Base-by-base conservation (phyloP, 2,888 invertebrate species). In the Tortrix viridana region DNA sequence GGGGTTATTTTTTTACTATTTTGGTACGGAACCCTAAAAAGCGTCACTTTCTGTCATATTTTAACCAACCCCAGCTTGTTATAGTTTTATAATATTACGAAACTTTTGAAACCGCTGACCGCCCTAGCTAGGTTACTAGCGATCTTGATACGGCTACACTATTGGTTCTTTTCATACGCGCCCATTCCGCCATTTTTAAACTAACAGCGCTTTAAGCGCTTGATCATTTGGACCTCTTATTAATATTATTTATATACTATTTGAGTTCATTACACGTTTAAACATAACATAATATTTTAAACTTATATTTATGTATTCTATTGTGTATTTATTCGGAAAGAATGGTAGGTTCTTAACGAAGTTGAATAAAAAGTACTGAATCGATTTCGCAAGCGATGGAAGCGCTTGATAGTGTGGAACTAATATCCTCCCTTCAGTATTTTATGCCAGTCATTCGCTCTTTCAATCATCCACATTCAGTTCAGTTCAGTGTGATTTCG, bases 391-490 rank as follows among this genome's bases (percentile, higher is more conserved):
- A 69, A 84, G 84, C 85, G 85, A 77, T 81, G 65, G 67, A 70
- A 69, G 65, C 72, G 75, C 75, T 65, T 19, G 7, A 74, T 82
- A 62, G 56, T 54, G 55, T 19, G 53, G 52, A 52, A 60, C 65
- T 63, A 56, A 37, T 48, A 79, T 79, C 87, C 83, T 79, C 86
- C 88, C 88, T 81, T 81, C 78, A 75, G 86, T 86, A 87, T 88
- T n/a, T 86, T 86, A 81, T 85, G 86, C 86, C 82, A 84, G 77
- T 86, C 87, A 86, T 87, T 88, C 83, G 82, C 73, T 83, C 84
- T 83, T 85, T 84, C 85, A 85, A 82, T 69, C 61, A 66, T 63
- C 66, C 60, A 54, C 75, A 70, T 71, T 71, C 69, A 65, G 63
- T 65, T 66, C 70, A 70, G 69, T 71, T 73, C 75, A 80, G 82